These are phyloP conservation scores for Fukomys damarensis DNA, from an alignment of 2,113 vertebrate species.

Conservation along the genomic window DNA sequence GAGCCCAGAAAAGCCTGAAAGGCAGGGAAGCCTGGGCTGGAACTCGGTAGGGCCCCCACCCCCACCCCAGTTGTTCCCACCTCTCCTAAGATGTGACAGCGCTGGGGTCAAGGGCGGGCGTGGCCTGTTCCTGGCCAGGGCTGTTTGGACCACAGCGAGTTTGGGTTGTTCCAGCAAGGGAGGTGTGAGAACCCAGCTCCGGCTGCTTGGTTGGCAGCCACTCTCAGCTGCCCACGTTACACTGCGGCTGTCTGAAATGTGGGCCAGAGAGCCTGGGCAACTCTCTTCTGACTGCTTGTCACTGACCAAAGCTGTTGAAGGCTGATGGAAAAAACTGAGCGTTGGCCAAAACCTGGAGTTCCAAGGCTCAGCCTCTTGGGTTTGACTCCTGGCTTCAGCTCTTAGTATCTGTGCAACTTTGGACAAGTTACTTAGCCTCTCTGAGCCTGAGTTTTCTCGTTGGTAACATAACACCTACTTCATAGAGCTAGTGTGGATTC, in stretches of 20 bases:
- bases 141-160: background rate
- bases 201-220: background rate
- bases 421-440: background rate
- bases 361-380: background rate
- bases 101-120: background rate
- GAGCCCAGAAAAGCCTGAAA: slow-evolving; percentile 82
- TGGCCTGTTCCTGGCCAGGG: background rate
- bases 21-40: slow-evolving; percentile 69
- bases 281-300: background rate
- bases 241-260: background rate
- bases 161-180: background rate
- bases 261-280: background rate
- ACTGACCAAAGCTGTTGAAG: background rate
- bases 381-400: background rate
- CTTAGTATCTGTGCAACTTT: background rate
- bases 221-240: background rate
- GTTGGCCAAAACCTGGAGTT: background rate
- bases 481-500: background rate
- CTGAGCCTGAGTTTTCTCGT: slow-evolving; percentile 21
- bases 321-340: rapidly evolving
- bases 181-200: background rate
- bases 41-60: background rate
- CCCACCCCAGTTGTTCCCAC: background rate
- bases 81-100: background rate
- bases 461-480: background rate